phyloP scores from a whole-genome alignment of 2,888 invertebrate species.

The Neria commutata region DNA sequence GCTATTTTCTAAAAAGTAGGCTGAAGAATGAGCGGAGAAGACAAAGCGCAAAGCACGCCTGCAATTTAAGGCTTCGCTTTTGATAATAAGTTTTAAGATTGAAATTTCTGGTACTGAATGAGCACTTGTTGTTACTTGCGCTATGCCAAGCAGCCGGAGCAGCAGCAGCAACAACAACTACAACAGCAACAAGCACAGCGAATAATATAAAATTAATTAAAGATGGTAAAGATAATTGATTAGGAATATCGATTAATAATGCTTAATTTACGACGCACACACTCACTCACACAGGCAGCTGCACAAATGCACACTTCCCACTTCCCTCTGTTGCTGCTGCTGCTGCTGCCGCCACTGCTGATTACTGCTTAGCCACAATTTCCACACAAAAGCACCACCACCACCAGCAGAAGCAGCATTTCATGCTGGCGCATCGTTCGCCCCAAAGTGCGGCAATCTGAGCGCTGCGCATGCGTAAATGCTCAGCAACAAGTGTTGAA shows the following conservation, averaged over 20 bases:
- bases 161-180: conserved; percentile 13
- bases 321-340: no score
- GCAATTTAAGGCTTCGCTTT: no score
- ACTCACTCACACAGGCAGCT: not conserved
- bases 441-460: not conserved
- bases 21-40: no score
- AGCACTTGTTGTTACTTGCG: no score
- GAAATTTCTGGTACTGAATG: not conserved
- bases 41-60: no score
- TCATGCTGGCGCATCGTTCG: conserved; percentile 1
- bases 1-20: no score
- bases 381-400: not conserved
- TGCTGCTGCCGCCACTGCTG: conserved; percentile 7
- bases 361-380: conserved; percentile 6
- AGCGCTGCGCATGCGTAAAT: not conserved
- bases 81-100: not conserved
- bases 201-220: conserved; percentile 62
- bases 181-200: conserved; percentile 30
- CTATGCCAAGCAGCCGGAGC: not conserved
- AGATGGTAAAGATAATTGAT: conserved; percentile 63
- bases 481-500: conserved; percentile 10
- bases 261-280: conserved; percentile 43
- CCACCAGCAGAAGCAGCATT: no score
- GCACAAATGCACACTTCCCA: no score
- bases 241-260: conserved; percentile 61